Evolutionary conservation across 1,140 invertebrate species (phyloP).

Genomic region (Aethina tumida): DNA sequence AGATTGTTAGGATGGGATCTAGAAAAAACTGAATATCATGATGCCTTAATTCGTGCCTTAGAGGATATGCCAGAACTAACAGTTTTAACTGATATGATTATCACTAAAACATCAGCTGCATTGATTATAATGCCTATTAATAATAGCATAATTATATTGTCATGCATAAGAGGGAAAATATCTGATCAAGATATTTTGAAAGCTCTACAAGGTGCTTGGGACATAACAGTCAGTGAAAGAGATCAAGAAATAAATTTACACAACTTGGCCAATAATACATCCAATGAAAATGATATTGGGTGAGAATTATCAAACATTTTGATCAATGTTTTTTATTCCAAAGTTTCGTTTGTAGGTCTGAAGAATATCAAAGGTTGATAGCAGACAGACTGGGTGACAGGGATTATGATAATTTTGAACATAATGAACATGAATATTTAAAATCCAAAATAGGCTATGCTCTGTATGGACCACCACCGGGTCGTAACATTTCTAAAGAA

Average conservation of each 20-base stretch:
- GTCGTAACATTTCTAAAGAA: too few species aligned
- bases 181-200: slow-evolving; percentile 11
- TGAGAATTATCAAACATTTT: slow-evolving; percentile 2
- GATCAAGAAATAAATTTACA: slow-evolving; percentile 14
- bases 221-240: slow-evolving; percentile 12
- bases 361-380: slow-evolving; percentile 24
- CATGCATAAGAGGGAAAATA: slow-evolving; percentile 14
- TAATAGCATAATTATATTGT: slow-evolving; percentile 14
- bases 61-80: slow-evolving; percentile 11
- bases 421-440: slow-evolving; percentile 20
- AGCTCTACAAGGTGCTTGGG: slow-evolving; percentile 13
- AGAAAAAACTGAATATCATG: slow-evolving; percentile 15
- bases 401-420: slow-evolving; percentile 29
- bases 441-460: slow-evolving; percentile 29
- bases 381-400: slow-evolving; percentile 26
- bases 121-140: slow-evolving; percentile 17
- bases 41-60: slow-evolving; percentile 16
- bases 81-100: slow-evolving; percentile 10
- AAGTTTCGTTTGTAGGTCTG: slow-evolving; percentile 16
- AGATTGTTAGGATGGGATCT: slow-evolving; percentile 22
- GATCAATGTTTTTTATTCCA: neutral
- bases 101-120: slow-evolving; percentile 8
- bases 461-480: slow-evolving; percentile 23
- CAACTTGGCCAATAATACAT: slow-evolving; percentile 5
- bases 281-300: slow-evolving; percentile 11